Base-by-base conservation (phyloP, 2,888 invertebrate genomes). In the Frankliniella fusca region DNA sequence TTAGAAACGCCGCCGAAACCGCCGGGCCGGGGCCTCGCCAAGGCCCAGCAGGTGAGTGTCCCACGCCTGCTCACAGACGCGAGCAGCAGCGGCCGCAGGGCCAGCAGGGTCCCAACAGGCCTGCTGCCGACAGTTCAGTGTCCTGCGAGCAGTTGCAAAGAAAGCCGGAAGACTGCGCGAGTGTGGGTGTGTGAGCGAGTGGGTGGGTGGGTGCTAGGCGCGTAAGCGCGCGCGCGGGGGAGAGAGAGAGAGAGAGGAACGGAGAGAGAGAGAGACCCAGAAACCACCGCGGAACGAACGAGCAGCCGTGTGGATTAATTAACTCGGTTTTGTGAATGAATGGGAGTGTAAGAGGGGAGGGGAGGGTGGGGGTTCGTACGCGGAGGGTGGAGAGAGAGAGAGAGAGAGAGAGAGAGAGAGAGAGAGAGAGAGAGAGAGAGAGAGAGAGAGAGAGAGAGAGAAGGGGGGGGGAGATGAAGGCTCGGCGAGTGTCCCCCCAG, bases 221-320 rank as follows among this genome's bases (percentile, higher is more conserved):
- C 20, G 54, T 3, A 54, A n/a, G 28, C 12, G 81, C 9, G 12
- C 54, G 20, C 23, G 48, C 38, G 48, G 49, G 70, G 10, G 20
- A 12, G 28, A 80, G 27, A 81, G 80, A 48, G 18, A 82, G 76
- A 83, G 83, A 76, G 48, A 82, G 82, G 50, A 82, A 83, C 80
- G 61, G 81, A 83, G 83, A 80, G 80, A 83, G 80, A 83, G 70
- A 81, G 83, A 48, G 54, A 81, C 48, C 48, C 38, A 76, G 70
- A 76, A 76, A 76, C 23, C 27, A 27, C 70, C 23, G 38, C 70
- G 70, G 70, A 76, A 76, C 70, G 70, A 76, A 76, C 27, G 70
- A 76, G 70, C 70, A 38, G 38, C 38, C 38, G 38, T 38, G 38
- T 38, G 70, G 70, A 76, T 76, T 76, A 76, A 76, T 76, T 76